These are phyloP conservation scores for Athalia cordata DNA, from an alignment of 2,888 invertebrate species.

Conservation along the genomic window DNA sequence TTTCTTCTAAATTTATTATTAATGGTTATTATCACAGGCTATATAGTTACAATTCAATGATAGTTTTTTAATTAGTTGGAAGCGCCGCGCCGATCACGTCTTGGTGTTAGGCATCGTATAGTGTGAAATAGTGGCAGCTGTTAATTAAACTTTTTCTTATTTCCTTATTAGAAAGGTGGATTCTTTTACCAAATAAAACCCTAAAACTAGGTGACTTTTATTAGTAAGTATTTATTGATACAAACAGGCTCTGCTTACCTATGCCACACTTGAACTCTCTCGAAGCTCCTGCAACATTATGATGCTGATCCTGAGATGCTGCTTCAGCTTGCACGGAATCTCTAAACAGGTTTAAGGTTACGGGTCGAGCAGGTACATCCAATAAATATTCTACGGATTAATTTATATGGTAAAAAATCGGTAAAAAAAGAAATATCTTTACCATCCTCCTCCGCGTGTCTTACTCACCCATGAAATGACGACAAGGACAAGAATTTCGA, in stretches of 20 bases:
- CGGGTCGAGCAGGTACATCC: constrained; percentile 37
- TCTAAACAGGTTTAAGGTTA: constrained; percentile 42
- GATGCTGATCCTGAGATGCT: constrained; percentile 1
- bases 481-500: too few relatives aligned
- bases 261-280: background rate
- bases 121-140: too few relatives aligned
- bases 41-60: too few relatives aligned
- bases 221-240: constrained; percentile 18
- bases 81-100: too few relatives aligned
- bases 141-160: too few relatives aligned
- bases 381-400: constrained; percentile 32
- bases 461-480: too few relatives aligned
- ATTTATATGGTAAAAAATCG: constrained; percentile 14
- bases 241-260: background rate
- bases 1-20: too few relatives aligned
- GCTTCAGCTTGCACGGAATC: constrained; percentile 35
- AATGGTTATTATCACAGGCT: too few relatives aligned
- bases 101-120: too few relatives aligned
- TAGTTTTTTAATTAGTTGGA: too few relatives aligned
- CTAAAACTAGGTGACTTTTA: constrained; percentile 31
- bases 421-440: background rate
- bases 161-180: too few relatives aligned
- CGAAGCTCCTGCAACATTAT: background rate
- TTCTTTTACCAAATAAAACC: background rate
- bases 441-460: background rate